Evolutionary conservation across 2,797 vertebrate species (phyloP).

Genomic region (Xyrichtys novacula): DNA sequence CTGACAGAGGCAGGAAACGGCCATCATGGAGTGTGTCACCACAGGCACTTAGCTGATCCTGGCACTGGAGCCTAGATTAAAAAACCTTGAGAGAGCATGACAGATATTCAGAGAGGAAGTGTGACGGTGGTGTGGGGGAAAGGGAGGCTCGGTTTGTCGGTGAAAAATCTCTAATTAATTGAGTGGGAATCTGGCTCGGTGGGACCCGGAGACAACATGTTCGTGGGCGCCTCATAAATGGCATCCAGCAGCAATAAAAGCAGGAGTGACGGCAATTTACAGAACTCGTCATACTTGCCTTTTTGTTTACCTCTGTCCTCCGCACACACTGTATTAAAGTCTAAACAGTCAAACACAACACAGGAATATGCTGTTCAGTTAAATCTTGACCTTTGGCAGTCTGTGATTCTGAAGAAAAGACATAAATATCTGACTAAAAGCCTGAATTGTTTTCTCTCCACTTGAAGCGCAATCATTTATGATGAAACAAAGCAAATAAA

Average conservation of each 20-base stretch:
- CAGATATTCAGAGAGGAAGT: constrained; percentile 54
- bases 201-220: constrained; percentile 40
- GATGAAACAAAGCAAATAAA: constrained; percentile 48
- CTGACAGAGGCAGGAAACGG: constrained; percentile 62
- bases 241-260: constrained; percentile 43
- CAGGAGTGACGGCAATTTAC: constrained; percentile 33
- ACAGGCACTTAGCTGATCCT: constrained; percentile 59
- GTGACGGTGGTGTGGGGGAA: constrained; percentile 33
- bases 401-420: constrained; percentile 15
- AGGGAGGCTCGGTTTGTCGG: constrained; percentile 14
- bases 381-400: constrained; percentile 51
- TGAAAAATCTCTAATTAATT: constrained; percentile 61
- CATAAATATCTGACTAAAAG: constrained; percentile 31
- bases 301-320: constrained; percentile 41
- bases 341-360: constrained; percentile 24
- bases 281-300: constrained; percentile 46
- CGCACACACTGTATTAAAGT: constrained; percentile 49
- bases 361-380: constrained; percentile 19
- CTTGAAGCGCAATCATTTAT: constrained; percentile 38
- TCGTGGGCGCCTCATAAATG: constrained; percentile 40
- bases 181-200: constrained; percentile 42
- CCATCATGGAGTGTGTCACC: constrained; percentile 61
- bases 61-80: constrained; percentile 47
- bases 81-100: constrained; percentile 53
- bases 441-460: constrained; percentile 18